A percentile compares a stretch with the other conserved stretches of the same genome.
These are phyloP conservation scores for Astatotilapia flaviijosephi DNA, from an alignment of 2,113 vertebrate species.

Conservation along the genomic window DNA sequence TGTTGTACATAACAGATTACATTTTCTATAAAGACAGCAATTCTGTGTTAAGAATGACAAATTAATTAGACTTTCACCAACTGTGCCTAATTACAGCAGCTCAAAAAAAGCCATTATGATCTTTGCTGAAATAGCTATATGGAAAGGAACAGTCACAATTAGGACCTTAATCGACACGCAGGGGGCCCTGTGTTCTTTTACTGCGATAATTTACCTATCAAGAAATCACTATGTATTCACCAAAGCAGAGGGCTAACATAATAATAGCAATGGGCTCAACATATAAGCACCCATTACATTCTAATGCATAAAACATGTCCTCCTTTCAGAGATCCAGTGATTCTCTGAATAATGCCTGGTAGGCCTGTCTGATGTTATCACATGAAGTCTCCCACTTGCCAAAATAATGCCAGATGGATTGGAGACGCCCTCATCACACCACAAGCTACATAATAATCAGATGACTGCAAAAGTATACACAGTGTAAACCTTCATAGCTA, in stretches of 20 bases:
- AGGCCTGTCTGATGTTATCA: slow-evolving; percentile 19
- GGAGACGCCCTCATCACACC: slow-evolving; percentile 25
- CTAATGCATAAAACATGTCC: slow-evolving; percentile 56
- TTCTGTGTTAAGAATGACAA: neutral
- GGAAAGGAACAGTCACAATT: neutral
- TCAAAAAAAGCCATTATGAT: neutral
- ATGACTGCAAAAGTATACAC: neutral
- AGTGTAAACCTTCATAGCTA: neutral
- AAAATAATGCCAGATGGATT: slow-evolving; percentile 52
- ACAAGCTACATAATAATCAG: neutral
- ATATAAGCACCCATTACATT: neutral
- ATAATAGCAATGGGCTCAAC: neutral
- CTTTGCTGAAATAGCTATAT: neutral
- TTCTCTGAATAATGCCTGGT: slow-evolving; percentile 12
- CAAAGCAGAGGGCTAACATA: neutral
- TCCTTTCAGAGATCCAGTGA: slow-evolving; percentile 4
- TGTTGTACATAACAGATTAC: neutral
- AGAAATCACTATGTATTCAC: slow-evolving; percentile 27
- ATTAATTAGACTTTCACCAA: neutral
- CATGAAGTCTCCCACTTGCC: slow-evolving; percentile 36
- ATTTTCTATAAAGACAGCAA: neutral
- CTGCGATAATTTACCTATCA: neutral
- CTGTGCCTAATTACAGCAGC: neutral
- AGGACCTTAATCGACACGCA: neutral
- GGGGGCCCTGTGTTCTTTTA: neutral